These are phyloP conservation scores for Nycticryphes semicollaris DNA, from an alignment of 2,113 vertebrate species.

Conservation along the genomic window DNA sequence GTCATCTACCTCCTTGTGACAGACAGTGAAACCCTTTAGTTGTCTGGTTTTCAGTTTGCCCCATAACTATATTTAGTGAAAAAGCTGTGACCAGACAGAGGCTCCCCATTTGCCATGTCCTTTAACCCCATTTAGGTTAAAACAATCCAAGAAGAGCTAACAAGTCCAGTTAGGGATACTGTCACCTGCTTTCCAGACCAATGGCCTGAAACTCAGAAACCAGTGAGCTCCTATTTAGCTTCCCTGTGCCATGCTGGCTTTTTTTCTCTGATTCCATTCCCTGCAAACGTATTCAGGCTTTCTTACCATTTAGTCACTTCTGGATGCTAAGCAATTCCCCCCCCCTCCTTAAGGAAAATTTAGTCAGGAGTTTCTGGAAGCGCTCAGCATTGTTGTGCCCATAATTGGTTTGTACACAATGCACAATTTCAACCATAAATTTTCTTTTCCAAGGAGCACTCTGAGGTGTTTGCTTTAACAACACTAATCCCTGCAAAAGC, in stretches of 20 bases:
- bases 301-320: not conserved
- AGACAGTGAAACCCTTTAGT: not conserved
- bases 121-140: not conserved
- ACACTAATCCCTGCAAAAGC: slow-evolving; percentile 39
- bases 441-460: not conserved
- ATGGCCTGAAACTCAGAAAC: not conserved
- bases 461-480: not conserved
- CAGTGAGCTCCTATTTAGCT: not conserved
- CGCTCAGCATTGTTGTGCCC: not conserved
- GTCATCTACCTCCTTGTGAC: not conserved
- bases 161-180: not conserved
- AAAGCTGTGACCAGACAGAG: not conserved
- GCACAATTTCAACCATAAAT: not conserved
- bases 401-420: not conserved
- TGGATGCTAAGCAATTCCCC: not conserved
- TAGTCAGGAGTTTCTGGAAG: not conserved
- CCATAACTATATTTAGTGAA: not conserved
- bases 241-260: not conserved
- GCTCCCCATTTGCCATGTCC: not conserved
- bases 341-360: not conserved
- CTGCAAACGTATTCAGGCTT: not conserved
- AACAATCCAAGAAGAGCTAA: not conserved
- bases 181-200: not conserved
- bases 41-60: not conserved
- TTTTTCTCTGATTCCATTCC: not conserved